phyloP scores from a whole-genome alignment of 92 coral and sea anemone genomes.

The Bergia sp. region DNA sequence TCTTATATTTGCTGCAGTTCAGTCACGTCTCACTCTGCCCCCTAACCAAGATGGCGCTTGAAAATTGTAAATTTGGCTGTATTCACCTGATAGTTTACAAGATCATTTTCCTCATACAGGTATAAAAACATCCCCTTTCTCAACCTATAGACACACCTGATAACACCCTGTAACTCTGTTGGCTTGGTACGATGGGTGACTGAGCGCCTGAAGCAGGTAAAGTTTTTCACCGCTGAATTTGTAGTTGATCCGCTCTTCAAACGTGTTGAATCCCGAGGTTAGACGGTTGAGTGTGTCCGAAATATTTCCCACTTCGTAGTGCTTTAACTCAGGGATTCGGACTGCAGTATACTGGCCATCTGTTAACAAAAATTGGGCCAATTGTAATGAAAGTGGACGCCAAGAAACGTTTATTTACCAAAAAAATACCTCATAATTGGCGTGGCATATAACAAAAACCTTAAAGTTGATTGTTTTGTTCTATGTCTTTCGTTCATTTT shows the following conservation, averaged over 20 bases:
- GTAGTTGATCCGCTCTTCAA: conserved; percentile 75
- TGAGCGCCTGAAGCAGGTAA: conserved; percentile 82
- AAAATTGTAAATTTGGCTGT: too few relatives aligned
- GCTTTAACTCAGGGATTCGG: conserved; percentile 4
- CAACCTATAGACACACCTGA: conserved; percentile 21
- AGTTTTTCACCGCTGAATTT: conserved; percentile 66
- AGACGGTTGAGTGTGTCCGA: conserved; percentile 35
- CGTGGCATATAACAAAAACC: too few relatives aligned
- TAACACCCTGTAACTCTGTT: conserved; percentile 70
- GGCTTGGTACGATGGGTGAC: conserved; percentile 85
- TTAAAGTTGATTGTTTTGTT: too few relatives aligned
- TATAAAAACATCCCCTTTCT: too few relatives aligned
- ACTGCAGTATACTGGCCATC: conserved; percentile 35
- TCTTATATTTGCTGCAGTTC: too few relatives aligned
- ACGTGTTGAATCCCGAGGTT: conserved; percentile 62
- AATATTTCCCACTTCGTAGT: conserved; percentile 5
- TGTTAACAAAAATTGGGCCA: background rate
- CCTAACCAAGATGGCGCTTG: too few relatives aligned
- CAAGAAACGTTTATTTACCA: background rate
- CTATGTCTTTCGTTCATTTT: too few relatives aligned
- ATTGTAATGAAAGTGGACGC: background rate
- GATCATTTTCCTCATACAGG: too few relatives aligned
- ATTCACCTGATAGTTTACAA: too few relatives aligned
- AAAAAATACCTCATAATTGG: too few relatives aligned
- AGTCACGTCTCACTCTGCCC: too few relatives aligned